Evolutionary conservation across 1,140 invertebrate species (phyloP).

Genomic region (Zophobas morio): DNA sequence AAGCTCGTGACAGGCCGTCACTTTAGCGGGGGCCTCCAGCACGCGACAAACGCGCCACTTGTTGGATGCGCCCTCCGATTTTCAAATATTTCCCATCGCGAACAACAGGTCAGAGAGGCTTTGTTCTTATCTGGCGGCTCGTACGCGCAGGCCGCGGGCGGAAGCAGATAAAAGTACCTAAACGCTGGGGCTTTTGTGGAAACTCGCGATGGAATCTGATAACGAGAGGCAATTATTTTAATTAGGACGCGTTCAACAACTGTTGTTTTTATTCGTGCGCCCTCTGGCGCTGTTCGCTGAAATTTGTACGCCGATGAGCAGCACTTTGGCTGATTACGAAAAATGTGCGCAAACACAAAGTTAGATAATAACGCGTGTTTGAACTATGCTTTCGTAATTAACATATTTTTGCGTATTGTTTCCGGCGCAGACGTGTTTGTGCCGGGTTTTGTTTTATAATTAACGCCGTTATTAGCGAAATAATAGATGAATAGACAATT

Average conservation of each 20-base stretch:
- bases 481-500: conserved; percentile 10
- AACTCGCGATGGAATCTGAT: neutral
- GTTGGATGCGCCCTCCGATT: conserved; percentile 43
- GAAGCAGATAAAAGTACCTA: neutral
- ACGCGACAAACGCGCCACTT: conserved; percentile 53
- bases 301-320: neutral
- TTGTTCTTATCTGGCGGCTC: neutral
- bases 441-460: neutral
- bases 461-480: conserved; percentile 1
- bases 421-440: neutral
- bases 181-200: neutral
- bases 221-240: conserved; percentile 14
- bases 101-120: conserved; percentile 16
- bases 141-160: neutral
- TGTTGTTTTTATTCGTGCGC: conserved; percentile 9
- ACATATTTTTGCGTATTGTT: neutral
- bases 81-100: conserved; percentile 10
- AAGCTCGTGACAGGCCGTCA: conserved; percentile 49
- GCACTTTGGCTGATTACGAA: neutral
- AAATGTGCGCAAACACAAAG: neutral
- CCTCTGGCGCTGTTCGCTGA: neutral
- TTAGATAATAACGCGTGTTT: neutral
- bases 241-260: neutral
- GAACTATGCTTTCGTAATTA: neutral
- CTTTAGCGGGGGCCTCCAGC: conserved; percentile 44